Evolutionary conservation across 1,140 invertebrate species (phyloP).

Genomic region (Drosophila paulistorum): DNA sequence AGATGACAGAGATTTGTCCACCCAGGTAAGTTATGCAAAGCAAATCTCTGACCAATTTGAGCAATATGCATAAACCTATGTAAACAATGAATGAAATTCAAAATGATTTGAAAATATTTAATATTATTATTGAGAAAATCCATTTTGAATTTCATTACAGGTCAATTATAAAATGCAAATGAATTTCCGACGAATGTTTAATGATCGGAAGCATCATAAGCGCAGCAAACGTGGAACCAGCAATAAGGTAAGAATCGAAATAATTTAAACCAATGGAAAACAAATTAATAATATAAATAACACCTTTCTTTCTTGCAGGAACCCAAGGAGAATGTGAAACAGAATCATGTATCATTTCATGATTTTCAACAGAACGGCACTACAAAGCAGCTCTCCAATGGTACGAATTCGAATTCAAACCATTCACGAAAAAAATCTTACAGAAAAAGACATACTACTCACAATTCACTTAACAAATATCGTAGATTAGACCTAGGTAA

Average conservation of each 20-base stretch:
- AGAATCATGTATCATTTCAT: conserved; percentile 93
- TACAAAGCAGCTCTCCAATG: conserved; percentile 92
- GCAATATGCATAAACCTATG: not conserved
- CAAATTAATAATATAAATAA: conserved; percentile 24
- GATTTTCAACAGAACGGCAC: conserved; percentile 94
- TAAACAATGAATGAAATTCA: conserved; percentile 7
- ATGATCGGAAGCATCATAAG: conserved; percentile 92
- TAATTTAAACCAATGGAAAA: not conserved
- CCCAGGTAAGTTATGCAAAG: conserved; percentile 84
- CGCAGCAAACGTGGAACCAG: conserved; percentile 89
- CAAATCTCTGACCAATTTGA: conserved; percentile 18
- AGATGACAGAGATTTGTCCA: conserved; percentile 93
- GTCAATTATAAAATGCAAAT: conserved; percentile 96
- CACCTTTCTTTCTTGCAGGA: conserved; percentile 40
- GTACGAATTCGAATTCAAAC: conserved; percentile 86
- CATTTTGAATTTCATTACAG: conserved; percentile 64
- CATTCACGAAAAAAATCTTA: conserved; percentile 83
- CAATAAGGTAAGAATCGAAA: conserved; percentile 85
- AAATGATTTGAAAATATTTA: too few relatives aligned
- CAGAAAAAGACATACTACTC: conserved; percentile 83
- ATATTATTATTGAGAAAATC: not conserved
- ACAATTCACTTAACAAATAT: conserved; percentile 84
- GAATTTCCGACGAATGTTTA: conserved; percentile 93
- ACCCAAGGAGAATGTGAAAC: conserved; percentile 86
- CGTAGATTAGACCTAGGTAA: conserved; percentile 84